phyloP scores from a whole-genome alignment of 2,113 vertebrate genomes.

The Theristicus caerulescens region DNA sequence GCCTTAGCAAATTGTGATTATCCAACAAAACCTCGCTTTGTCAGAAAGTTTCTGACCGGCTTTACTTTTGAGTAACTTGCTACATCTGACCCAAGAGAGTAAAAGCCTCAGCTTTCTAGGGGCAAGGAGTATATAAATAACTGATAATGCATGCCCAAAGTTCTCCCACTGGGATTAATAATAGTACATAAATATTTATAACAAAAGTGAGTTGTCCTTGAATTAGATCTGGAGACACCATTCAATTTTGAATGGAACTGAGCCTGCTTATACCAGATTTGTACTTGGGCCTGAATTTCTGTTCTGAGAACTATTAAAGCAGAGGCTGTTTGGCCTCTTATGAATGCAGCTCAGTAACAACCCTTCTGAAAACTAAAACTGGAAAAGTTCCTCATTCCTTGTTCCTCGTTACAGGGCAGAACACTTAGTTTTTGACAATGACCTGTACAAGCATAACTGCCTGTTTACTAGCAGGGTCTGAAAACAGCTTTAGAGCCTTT shows the following conservation, averaged over 20 bases:
- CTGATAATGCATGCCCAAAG: background rate
- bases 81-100: background rate
- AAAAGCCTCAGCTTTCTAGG: background rate
- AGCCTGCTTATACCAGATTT: background rate
- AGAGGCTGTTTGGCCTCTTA: background rate
- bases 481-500: background rate
- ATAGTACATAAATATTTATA: background rate
- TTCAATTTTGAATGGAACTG: background rate
- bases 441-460: background rate
- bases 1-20: background rate
- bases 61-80: background rate
- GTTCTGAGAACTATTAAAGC: background rate
- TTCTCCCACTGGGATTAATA: background rate
- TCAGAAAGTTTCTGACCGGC: background rate
- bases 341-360: background rate
- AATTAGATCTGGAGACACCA: background rate
- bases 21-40: background rate
- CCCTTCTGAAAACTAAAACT: background rate
- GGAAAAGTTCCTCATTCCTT: background rate
- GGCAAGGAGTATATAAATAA: background rate
- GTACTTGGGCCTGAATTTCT: background rate
- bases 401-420: background rate
- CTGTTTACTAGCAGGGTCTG: background rate
- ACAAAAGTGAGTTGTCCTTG: background rate
- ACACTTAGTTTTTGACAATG: background rate